Evolutionary conservation across 2,113 vertebrate genomes (phyloP), one percentile per base, ranked within the genome.

Genomic region (Misgurnus mizolepis): DNA sequence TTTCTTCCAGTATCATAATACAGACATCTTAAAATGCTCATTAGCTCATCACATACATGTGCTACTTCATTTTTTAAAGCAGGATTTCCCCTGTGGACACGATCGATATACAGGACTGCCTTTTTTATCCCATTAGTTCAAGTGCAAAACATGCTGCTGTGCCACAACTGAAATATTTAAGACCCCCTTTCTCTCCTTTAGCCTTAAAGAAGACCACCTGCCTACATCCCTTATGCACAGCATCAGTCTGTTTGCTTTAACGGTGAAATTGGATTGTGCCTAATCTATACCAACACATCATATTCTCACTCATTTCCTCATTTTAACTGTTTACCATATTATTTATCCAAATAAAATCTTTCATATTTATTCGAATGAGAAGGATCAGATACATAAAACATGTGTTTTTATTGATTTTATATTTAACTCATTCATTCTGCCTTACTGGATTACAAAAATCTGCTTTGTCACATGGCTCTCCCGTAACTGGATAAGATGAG

Each of bases 91-190:
- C 55, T 3, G n/a, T 74, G 71, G n/a, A 22, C 53, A 7, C 39
- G 75, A 18, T 70, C 34, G 18, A 4, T 3, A 39, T 15, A 18
- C 17, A 56, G 45, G 45, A 27, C 41, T 50, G 27, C 80, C 71
- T 15, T 10, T 80, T 15, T 43, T 14, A 67, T 84, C 75, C 5
- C 41, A 66, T 60, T 34, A 27, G 34, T 67, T 22, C 6, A 78
- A 7, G 80, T n/a, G 66, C 76, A 74, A 85, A 84, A 80, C 73
- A 79, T 12, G 27, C 80, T 12, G 27, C 80, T 70, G 61, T 58
- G 45, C 53, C 12, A 67, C 53, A 55, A 43, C 67, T 89, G 80
- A 87, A 88, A 80, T 86, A 90, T 88, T 86, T 66, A 90, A 80
- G 76, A 88, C 53, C 84, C 67, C 80, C 70, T 39, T 82, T 81